Evolutionary conservation across 37 sponge, comb jelly and placozoan species (phyloP).

Genomic region (Chondrilla cf. caribensis): DNA sequence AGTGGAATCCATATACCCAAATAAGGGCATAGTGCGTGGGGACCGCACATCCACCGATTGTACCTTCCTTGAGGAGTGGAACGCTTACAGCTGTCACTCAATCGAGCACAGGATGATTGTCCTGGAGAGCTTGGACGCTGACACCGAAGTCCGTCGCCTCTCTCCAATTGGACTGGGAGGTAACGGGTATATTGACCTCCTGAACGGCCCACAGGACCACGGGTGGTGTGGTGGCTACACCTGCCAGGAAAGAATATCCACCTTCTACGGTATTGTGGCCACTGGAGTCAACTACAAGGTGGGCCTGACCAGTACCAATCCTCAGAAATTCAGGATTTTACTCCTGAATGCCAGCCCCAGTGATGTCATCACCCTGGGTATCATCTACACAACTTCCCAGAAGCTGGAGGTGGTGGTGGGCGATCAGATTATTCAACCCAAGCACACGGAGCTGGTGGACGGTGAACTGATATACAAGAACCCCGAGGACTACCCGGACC

Average conservation of each 20-base stretch:
- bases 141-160: slow-evolving; percentile 88
- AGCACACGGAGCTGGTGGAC: too few species aligned
- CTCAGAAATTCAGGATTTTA: slow-evolving; percentile 64
- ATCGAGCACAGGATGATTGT: slow-evolving; percentile 85
- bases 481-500: too few species aligned
- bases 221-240: slow-evolving; percentile 99
- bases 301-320: slow-evolving; percentile 85
- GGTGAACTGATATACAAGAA: too few species aligned
- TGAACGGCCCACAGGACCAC: slow-evolving; percentile 90
- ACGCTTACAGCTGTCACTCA: slow-evolving; percentile 69
- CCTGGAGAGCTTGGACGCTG: slow-evolving; percentile 89
- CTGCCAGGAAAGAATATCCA: slow-evolving; percentile 93
- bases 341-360: slow-evolving; percentile 58
- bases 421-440: neutral
- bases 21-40: slow-evolving; percentile 76
- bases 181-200: slow-evolving; percentile 77
- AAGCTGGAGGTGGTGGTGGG: slow-evolving; percentile 66
- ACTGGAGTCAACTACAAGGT: slow-evolving; percentile 64
- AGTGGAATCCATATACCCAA: slow-evolving; percentile 45
- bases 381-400: slow-evolving; percentile 77
- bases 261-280: slow-evolving; percentile 84
- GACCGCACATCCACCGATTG: slow-evolving; percentile 33
- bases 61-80: slow-evolving; percentile 53
- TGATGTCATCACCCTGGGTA: slow-evolving; percentile 63
- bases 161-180: slow-evolving; percentile 87